Percentiles rank a stretch among this genome's conserved stretches.
Evolutionary conservation across 2,888 invertebrate genomes (phyloP).

Genomic region (Dermolepida albohirtum): DNA sequence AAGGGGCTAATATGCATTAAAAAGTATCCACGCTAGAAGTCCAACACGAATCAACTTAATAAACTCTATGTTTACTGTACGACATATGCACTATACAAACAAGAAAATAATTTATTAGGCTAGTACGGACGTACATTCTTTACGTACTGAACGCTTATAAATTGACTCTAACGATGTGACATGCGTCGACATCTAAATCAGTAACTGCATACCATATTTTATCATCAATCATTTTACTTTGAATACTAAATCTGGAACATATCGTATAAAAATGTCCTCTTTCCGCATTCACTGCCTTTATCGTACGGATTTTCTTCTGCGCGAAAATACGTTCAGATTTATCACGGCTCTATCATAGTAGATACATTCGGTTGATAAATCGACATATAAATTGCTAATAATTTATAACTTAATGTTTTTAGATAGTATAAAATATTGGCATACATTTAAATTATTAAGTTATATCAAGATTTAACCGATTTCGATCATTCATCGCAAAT

Average conservation of each 20-base stretch:
- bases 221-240: conserved; percentile 29
- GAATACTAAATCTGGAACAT: conserved; percentile 27
- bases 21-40: no score
- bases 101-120: no score
- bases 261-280: conserved; percentile 29
- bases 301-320: conserved; percentile 24
- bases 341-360: conserved; percentile 11
- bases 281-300: conserved; percentile 28
- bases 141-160: conserved; percentile 1
- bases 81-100: no score
- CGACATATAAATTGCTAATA: conserved; percentile 35
- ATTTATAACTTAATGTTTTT: conserved; percentile 27
- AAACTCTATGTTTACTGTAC: no score
- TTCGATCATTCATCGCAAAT: no score
- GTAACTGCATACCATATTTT: conserved; percentile 29
- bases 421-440: conserved; percentile 26
- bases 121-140: no score
- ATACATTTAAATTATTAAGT: conserved; percentile 8
- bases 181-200: conserved; percentile 31
- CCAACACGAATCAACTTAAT: no score
- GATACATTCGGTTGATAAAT: conserved; percentile 28
- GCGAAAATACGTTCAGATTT: conserved; percentile 26
- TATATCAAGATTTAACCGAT: not conserved
- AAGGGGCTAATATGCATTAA: no score
- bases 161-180: conserved; percentile 10